phyloP scores from a whole-genome alignment of 2,113 vertebrate species.

The Lethenteron reissneri region DNA sequence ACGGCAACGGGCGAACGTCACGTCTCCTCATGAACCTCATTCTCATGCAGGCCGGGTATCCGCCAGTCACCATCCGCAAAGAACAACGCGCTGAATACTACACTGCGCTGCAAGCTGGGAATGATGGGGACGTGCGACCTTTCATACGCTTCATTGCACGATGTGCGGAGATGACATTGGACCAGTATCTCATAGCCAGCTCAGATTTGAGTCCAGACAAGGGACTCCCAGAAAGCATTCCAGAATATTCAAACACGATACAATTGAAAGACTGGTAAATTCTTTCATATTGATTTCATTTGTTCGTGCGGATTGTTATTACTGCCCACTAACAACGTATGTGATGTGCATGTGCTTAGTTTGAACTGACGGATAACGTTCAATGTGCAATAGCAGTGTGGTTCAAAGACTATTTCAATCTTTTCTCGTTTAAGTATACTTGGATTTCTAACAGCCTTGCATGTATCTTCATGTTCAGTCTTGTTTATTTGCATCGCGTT shows the following conservation, averaged over 20 bases:
- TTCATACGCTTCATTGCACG: constrained; percentile 92
- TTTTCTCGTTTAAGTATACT: too few species aligned
- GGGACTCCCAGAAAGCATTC: constrained; percentile 43
- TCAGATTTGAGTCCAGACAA: constrained; percentile 39
- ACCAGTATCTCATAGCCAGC: constrained; percentile 72
- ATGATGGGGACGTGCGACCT: constrained; percentile 71
- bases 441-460: too few species aligned
- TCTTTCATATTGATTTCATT: too few species aligned
- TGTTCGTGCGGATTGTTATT: too few species aligned
- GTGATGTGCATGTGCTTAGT: too few species aligned
- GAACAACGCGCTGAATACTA: constrained; percentile 82
- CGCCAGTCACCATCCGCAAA: constrained; percentile 73
- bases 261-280: too few species aligned
- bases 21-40: constrained; percentile 84
- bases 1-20: constrained; percentile 71
- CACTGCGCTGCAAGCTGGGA: constrained; percentile 50
- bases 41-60: constrained; percentile 77
- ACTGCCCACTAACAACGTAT: too few species aligned
- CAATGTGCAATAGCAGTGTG: too few species aligned
- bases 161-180: constrained; percentile 70
- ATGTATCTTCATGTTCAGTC: too few species aligned
- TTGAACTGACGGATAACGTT: too few species aligned
- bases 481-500: too few species aligned
- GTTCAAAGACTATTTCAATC: too few species aligned
- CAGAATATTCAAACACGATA: constrained; percentile 17